A percentile compares a stretch with the other conserved stretches of the same genome.
These are phyloP conservation scores for Myotis yumanensis DNA, from an alignment of 2,113 vertebrate species.

Conservation along the genomic window DNA sequence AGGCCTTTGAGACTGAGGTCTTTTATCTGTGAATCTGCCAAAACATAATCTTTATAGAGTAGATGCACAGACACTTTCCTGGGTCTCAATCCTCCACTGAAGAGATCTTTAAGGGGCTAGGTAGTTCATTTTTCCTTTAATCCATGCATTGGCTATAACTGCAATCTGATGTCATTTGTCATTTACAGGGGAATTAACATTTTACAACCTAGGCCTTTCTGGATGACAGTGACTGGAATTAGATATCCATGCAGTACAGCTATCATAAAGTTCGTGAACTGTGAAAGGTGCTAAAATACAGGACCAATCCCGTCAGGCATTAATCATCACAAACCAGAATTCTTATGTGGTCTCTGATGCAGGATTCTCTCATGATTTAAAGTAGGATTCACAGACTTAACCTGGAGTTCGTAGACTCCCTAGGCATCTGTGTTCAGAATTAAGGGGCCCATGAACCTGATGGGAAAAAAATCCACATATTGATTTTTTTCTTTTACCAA, in stretches of 20 bases:
- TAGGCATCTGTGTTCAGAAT: neutral
- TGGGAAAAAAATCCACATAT: neutral
- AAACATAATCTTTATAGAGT: neutral
- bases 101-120: neutral
- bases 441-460: neutral
- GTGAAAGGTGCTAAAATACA: conserved; percentile 19
- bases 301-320: neutral
- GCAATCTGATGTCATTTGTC: neutral
- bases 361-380: conserved; percentile 17
- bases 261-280: neutral
- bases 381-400: neutral
- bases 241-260: neutral
- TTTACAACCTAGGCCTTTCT: neutral
- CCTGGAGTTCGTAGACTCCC: neutral
- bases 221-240: neutral
- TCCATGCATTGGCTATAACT: neutral
- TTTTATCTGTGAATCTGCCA: conserved; percentile 13
- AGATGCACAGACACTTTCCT: neutral
- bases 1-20: neutral
- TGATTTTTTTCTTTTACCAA: conserved; percentile 46
- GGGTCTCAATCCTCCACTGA: neutral
- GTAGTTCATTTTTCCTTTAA: conserved; percentile 19
- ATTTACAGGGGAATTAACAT: conserved; percentile 15
- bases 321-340: conserved; percentile 16
- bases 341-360: neutral